A percentile compares a stretch with the other conserved stretches of the same genome.
phyloP scores from a whole-genome alignment of 2,888 invertebrate species.

The Junonia oenone region DNA sequence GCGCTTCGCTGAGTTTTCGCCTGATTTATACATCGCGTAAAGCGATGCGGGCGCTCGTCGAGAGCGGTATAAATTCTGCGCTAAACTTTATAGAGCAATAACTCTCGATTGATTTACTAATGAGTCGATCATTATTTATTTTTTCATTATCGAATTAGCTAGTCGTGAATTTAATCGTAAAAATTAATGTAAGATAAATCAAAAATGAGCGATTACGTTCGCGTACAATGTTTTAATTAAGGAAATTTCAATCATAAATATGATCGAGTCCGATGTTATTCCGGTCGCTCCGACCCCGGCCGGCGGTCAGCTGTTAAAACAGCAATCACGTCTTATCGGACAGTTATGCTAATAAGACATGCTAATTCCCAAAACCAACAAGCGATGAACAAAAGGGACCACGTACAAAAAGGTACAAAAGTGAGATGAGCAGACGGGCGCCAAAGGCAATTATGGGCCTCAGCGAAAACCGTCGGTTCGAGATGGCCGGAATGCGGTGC shows the following conservation, averaged over 20 bases:
- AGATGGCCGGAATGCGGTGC: slow-evolving; percentile 37
- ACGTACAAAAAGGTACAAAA: slow-evolving; percentile 61
- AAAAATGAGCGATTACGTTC: background rate
- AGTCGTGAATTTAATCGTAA: background rate
- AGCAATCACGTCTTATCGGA: slow-evolving; percentile 68
- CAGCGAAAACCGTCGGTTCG: slow-evolving; percentile 39
- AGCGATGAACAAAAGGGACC: slow-evolving; percentile 56
- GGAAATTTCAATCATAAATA: background rate
- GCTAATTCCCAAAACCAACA: slow-evolving; percentile 80
- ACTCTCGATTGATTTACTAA: slow-evolving; percentile 22
- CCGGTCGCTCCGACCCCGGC: slow-evolving; percentile 1
- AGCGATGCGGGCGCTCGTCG: slow-evolving; percentile 29
- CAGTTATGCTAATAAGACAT: slow-evolving; percentile 78
- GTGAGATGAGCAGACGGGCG: slow-evolving; percentile 63
- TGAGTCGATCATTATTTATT: background rate
- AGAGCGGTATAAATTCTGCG: slow-evolving; percentile 23
- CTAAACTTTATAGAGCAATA: slow-evolving; percentile 25
- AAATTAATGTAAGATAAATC: background rate
- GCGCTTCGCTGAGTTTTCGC: slow-evolving; percentile 40
- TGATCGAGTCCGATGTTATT: background rate
- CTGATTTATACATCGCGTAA: slow-evolving; percentile 54
- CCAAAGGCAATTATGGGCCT: slow-evolving; percentile 68
- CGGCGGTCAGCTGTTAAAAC: slow-evolving; percentile 55
- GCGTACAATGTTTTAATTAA: background rate
- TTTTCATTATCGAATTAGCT: background rate